Conservation (phyloP, 2,797 vertebrate species). For the Falco columbarius region DNA sequence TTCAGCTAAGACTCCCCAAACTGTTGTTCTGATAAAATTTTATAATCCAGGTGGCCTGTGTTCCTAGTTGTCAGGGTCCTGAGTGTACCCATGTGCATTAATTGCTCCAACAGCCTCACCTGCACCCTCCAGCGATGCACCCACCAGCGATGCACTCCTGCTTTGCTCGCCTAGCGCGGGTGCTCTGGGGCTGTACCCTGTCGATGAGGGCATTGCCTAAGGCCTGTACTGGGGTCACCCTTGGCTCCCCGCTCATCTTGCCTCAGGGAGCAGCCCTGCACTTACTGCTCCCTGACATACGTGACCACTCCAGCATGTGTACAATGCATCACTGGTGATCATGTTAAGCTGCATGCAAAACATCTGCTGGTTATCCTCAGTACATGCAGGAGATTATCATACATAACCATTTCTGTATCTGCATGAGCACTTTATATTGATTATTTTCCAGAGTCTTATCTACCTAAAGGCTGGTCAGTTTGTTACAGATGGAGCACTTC, state of each 20-base stretch:
- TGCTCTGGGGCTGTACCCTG: background rate
- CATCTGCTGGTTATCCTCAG: background rate
- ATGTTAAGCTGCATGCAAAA: background rate
- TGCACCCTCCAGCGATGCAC: background rate
- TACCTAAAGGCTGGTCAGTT: background rate
- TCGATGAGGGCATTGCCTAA: rapidly evolving
- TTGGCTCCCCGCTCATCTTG: background rate
- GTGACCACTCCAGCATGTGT: no score
- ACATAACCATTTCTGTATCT: background rate
- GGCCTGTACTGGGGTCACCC: no score
- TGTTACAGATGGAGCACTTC: no score
- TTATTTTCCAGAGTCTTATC: background rate
- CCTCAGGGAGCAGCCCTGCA: background rate
- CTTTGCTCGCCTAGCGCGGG: background rate
- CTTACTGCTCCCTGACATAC: background rate
- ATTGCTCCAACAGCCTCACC: background rate
- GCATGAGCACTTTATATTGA: background rate
- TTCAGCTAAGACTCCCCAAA: background rate
- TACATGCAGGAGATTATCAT: background rate
- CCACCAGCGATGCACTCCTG: no score
- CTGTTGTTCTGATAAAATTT: background rate
- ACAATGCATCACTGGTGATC: rapidly evolving
- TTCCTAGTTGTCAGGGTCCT: background rate
- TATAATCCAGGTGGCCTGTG: background rate
- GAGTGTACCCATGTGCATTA: no score